Base-by-base conservation (phyloP, 2,888 invertebrate species). In the Drosophila neonasuta region DNA sequence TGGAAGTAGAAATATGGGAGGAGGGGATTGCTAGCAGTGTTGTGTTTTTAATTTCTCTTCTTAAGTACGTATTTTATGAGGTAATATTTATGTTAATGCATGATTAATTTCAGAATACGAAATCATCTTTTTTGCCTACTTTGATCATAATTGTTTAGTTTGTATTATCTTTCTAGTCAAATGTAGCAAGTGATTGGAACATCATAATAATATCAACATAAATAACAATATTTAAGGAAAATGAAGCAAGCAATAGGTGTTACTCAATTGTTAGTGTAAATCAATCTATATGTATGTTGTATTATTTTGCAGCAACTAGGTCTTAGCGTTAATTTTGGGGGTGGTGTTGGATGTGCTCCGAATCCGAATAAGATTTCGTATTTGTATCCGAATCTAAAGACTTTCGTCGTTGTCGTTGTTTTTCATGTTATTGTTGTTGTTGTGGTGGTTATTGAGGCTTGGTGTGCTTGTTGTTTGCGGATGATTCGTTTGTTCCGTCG, bases 31-130 rank as follows among this genome's bases (percentile, higher is more conserved):
- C 44, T 59, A 52, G 59, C 60, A 48, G 45, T 49, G 46, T 36
- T 36, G 32, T 59, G 64, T 52, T 24, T 24, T 56, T 61, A 61
- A 62, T 64, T 77, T 71, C 66, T 48, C 67, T 61, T 63, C 63
- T 80, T 79, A 79, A 79, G 79, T 79, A 79, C 79, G 62, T 68
- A 67, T 56, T 71, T 61, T 55, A 78, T 68, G 78, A 79, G 84
- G 79, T 80, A 83, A 83, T 77, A 71, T 57, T 71, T 41, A 46
- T 57, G 57, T 74, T 74, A 49, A 50, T 57, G 59, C 68, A 39
- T 54, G 8, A 63, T 13, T 48, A 51, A 58, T 52, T 68, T 63
- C 49, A 49, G 41, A 54, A 58, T 58, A 58, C 46, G 17, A 55
- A 20, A 54, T 32, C 30, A 59, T 30, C 48, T 39, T 54, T 29